Evolutionary conservation across 1,140 invertebrate species (phyloP), one percentile per base, ranked within the genome.

Genomic region (Aphaenogaster ashmeadi): DNA sequence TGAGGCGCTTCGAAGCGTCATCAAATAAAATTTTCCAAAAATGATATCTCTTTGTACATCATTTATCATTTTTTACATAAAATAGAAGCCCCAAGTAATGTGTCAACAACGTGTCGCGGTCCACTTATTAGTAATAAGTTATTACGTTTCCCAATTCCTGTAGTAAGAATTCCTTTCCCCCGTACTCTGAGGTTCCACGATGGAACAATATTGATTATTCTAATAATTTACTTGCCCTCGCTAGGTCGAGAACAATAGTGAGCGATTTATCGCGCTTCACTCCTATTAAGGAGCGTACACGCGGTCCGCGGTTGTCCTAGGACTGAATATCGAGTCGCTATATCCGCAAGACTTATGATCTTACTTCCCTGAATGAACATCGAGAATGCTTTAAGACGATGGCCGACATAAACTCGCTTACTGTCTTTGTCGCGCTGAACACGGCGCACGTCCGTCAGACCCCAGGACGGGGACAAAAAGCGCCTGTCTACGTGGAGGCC

Each of bases 351-450:
- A 89, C 75, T 85, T 52, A 72, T 54, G 89, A 81, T 81, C 75
- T 87, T 47, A 50, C 36, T n/a, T 47, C 75, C n/a, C 64, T 78
- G 89, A 90, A 86, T 67, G 87, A 89, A 74, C 89, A 52, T 60
- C 44, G 56, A 15, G 72, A 62, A 74, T 86, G 74, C 56, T 75
- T 81, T 52, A n/a, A 89, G 62, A 21, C 47, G 77, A 78, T 54
- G 75, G 69, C 58, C 41, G 36, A 44, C 78, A 54, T 54, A 60
- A 54, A 52, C 41, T 79, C 47, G 58, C 44, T 79, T 36, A 38
- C n/a, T 41, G 52, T 67, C 72, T 89, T 90, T 80, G 87, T 88
- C 84, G 87, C 67, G 66, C 62, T 50, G 50, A 62, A 41, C 36
- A 54, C 44, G 69, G 74, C 79, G 78, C 71, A 15, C 88, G 78